Conservation (phyloP, 2,888 invertebrate species). For the Athetis lepigone region DNA sequence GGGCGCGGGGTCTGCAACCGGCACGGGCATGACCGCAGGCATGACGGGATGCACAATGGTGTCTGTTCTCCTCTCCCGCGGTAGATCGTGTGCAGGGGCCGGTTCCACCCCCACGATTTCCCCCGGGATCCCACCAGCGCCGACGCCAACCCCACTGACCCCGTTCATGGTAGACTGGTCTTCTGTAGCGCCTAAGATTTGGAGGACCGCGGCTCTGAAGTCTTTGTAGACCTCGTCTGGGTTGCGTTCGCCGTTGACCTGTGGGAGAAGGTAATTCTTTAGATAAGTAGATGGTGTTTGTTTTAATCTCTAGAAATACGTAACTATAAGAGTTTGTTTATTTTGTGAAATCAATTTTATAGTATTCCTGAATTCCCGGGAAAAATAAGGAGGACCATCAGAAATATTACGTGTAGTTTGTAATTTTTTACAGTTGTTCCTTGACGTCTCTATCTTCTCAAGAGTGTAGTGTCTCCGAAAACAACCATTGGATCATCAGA, state of each 20-base stretch:
- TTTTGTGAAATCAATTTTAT: too few relatives aligned
- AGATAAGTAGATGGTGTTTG: background rate
- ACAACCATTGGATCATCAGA: too few relatives aligned
- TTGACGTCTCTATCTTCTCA: too few relatives aligned
- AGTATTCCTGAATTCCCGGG: too few relatives aligned
- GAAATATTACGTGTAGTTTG: too few relatives aligned
- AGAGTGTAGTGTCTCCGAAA: too few relatives aligned
- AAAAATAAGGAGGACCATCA: too few relatives aligned
- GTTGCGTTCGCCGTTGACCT: conserved; percentile 97
- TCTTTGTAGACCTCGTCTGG: conserved; percentile 96
- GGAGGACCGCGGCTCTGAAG: conserved; percentile 94
- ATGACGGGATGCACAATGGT: conserved; percentile 48
- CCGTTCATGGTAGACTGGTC: conserved; percentile 92
- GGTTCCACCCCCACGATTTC: conserved; percentile 91
- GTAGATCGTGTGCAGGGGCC: conserved; percentile 79
- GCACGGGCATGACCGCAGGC: conserved; percentile 55
- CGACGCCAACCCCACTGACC: conserved; percentile 90
- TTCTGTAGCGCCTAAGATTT: conserved; percentile 93
- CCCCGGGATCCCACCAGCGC: conserved; percentile 92
- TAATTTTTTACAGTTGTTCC: too few relatives aligned
- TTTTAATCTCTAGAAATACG: too few relatives aligned
- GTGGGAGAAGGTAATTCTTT: conserved; percentile 19
- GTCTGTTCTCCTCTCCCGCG: conserved; percentile 53
- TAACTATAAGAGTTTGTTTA: too few relatives aligned
- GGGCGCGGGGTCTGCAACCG: conserved; percentile 45